A percentile compares a stretch with the other conserved stretches of the same genome.
phyloP scores from a whole-genome alignment of 1,140 invertebrate genomes.

The Rhopalosiphum padi region DNA sequence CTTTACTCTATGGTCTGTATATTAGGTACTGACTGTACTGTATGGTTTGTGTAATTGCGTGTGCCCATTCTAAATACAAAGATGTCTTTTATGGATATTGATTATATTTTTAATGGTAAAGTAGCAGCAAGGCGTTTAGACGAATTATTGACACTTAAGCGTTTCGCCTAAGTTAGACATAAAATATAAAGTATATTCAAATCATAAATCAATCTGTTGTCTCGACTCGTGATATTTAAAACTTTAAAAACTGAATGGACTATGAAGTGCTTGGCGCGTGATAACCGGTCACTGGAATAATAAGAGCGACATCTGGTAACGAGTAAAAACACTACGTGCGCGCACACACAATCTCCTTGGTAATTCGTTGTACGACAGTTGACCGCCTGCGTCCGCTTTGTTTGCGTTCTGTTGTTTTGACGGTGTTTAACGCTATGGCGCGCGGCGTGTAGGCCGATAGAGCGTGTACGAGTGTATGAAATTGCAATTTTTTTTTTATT shows the following conservation, averaged over 20 bases:
- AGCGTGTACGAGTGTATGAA: neutral
- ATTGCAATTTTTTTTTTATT: neutral
- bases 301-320: neutral
- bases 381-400: constrained; percentile 33
- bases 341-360: constrained; percentile 29
- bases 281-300: neutral
- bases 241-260: too few relatives aligned
- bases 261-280: neutral
- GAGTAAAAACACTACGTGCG: neutral
- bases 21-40: too few relatives aligned
- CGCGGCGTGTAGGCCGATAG: neutral
- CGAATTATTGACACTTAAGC: neutral
- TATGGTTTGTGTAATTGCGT: too few relatives aligned
- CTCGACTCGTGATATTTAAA: neutral
- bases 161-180: neutral
- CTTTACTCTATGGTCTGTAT: too few relatives aligned
- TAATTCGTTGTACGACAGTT: constrained; percentile 18
- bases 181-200: neutral
- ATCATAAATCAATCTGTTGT: neutral
- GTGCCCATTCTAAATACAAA: neutral
- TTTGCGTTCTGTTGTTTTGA: constrained; percentile 43
- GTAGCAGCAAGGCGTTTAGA: neutral
- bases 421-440: constrained; percentile 38
- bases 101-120: neutral
- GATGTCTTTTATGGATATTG: neutral